These are phyloP conservation scores for Agelastica alni DNA, from an alignment of 2,888 invertebrate genomes.

Conservation along the genomic window DNA sequence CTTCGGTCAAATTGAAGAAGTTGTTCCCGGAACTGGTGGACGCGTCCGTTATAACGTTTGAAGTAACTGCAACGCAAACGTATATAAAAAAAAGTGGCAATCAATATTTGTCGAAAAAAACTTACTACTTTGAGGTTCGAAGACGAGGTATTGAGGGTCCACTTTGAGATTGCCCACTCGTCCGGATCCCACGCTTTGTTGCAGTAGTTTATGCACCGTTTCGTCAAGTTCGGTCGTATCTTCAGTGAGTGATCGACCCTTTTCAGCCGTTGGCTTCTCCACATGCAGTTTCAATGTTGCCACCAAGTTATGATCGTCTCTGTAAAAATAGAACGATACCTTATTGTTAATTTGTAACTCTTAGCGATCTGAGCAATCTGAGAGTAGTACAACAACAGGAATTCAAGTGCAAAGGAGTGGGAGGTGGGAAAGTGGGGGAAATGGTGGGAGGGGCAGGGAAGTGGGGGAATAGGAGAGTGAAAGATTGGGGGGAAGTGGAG, in stretches of 20 bases:
- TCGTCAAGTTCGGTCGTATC: constrained; percentile 46
- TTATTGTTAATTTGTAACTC: too few species aligned
- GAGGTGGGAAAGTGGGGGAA: too few species aligned
- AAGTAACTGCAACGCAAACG: constrained; percentile 58
- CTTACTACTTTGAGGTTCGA: constrained; percentile 74
- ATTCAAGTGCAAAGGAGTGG: too few species aligned
- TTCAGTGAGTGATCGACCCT: constrained; percentile 58
- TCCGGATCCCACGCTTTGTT: constrained; percentile 73
- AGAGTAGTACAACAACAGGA: too few species aligned
- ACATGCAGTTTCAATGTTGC: constrained; percentile 77
- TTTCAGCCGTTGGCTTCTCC: constrained; percentile 70
- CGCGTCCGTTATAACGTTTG: constrained; percentile 56
- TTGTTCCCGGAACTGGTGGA: constrained; percentile 53
- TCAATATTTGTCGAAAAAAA: too few species aligned
- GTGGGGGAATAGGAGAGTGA: too few species aligned
- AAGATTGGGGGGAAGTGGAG: too few species aligned
- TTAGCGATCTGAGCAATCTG: too few species aligned
- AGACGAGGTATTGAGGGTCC: constrained; percentile 78
- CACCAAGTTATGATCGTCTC: constrained; percentile 69
- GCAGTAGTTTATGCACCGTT: constrained; percentile 63
- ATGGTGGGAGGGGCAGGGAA: too few species aligned
- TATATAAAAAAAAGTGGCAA: too few species aligned
- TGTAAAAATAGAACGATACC: constrained; percentile 50
- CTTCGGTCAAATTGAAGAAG: constrained; percentile 71
- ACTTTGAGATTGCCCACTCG: constrained; percentile 78